Evolutionary conservation across 2,113 vertebrate genomes (phyloP).

Genomic region (Pan troglodytes): NHGRI_mPanTro3-v2.1_pri NC_072410.2:93707501-93708000

Average conservation of each 20-base stretch:
- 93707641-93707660: neutral
- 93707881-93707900: neutral
- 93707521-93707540: neutral
- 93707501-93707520: neutral
- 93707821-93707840: neutral
- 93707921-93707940: neutral
- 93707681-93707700: neutral
- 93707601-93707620: neutral
- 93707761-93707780: neutral
- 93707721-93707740: neutral
- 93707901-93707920: neutral
- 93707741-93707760: neutral
- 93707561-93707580: neutral
- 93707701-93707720: neutral
- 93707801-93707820: neutral
- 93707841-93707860: neutral
- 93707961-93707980: conserved; percentile 37
- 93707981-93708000: neutral
- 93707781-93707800: neutral
- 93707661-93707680: neutral
- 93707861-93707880: conserved; percentile 8
- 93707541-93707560: neutral
- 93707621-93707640: neutral
- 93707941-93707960: neutral
- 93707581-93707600: neutral